These are phyloP conservation scores for Elachura formosa DNA, from an alignment of 2,113 vertebrate genomes.

Conservation along the genomic window DNA sequence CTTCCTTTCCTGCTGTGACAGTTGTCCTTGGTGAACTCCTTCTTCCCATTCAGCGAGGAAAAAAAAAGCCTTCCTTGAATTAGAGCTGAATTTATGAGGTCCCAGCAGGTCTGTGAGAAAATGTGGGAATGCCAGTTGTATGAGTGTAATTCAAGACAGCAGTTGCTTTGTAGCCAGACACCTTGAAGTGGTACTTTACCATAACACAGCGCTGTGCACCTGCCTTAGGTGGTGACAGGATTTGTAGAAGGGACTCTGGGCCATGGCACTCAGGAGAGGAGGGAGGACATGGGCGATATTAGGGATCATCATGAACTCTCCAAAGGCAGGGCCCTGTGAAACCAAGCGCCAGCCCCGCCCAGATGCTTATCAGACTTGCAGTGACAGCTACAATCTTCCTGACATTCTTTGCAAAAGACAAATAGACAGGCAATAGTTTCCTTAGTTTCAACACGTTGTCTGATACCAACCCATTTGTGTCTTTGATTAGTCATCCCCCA, in stretches of 20 bases:
- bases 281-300: not conserved
- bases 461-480: slow-evolving; percentile 22
- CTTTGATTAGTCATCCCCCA: slow-evolving; percentile 43
- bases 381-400: not conserved
- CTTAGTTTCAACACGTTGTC: slow-evolving; percentile 56
- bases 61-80: not conserved
- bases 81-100: not conserved
- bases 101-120: not conserved
- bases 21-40: not conserved
- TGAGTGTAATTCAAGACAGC: not conserved
- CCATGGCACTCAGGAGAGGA: not conserved
- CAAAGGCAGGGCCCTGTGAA: not conserved
- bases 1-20: not conserved
- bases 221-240: not conserved
- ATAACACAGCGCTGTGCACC: not conserved
- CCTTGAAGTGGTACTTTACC: not conserved
- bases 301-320: not conserved
- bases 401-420: not conserved
- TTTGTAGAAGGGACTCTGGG: not conserved
- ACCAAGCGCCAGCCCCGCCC: not conserved
- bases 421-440: not conserved
- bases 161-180: not conserved
- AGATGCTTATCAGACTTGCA: not conserved
- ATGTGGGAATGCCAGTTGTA: not conserved
- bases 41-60: not conserved